Evolutionary conservation across 2,113 vertebrate species (phyloP), one percentile per base, ranked within the genome.

Genomic region (Catagonus wagneri): DNA sequence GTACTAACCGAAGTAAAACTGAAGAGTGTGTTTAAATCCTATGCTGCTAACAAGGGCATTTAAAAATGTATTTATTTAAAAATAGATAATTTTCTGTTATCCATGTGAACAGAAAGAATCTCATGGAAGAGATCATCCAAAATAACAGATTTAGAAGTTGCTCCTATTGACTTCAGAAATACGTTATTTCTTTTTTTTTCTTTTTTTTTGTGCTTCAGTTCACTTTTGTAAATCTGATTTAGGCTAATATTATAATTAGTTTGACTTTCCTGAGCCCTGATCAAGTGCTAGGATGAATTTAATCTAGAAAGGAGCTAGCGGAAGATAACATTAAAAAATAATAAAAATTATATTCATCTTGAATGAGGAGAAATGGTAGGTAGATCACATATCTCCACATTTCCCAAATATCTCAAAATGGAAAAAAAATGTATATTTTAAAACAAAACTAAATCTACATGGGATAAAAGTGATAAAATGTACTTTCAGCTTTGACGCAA

Each of bases 221-320:
- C 22, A 83, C 8, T 89, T 68, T 72, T 6, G 19, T 75, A 92
- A 83, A 32, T 86, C 29, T 71, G 13, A 87, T 54, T 89, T 93
- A 65, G 10, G 23, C 29, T 89, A 83, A 65, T 78, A 61, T 85
- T 78, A 69, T 58, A 90, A 86, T 89, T 54, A 78, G 44, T 90
- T 92, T 96, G 50, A 86, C 29, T 89, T 96, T 93, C 63, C n/a
- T 93, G 63, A 91, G 27, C 32, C 52, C 34, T 96, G 36, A 79
- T 39, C 29, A 75, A 74, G 6, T 60, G 25, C 68, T 78, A 44
- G 27, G 8, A 91, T 61, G 74, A 94, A 92, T 29, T 80, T 90
- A 61, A 95, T 78, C 29, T 94, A 81, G 75, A 94, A 95, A 93
- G 88, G 29, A 72, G 80, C 69, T 74, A 44, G 23, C 50, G n/a